Base-by-base conservation (phyloP, 2,888 invertebrate species). In the Eulithis prunata region DNA sequence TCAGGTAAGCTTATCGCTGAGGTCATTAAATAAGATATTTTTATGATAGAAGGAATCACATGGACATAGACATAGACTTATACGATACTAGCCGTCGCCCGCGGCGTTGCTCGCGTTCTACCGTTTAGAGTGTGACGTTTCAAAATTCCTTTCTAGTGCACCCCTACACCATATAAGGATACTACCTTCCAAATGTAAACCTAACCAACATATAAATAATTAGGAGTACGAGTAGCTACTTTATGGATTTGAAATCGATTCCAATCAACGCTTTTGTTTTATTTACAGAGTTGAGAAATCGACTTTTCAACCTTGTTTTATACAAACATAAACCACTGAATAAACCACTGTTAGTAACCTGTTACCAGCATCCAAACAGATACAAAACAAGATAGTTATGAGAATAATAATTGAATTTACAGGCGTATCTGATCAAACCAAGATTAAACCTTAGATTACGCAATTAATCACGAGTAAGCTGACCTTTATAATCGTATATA, bases 401-500 rank as follows among this genome's bases (percentile, higher is more conserved):
- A 65, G 62, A 75, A 70, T 36, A 57, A 59, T 76, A 79, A 78
- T 70, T 75, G 57, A 69, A 64, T 61, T 64, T 58, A 62, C 59
- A 63, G 66, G 69, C 67, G 61, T 64, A 78, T 76, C 72, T 72
- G 73, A 81, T 80, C 77, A 74, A 77, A 70, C 63, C 65, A 51
- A 72, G 73, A 81, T 80, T 78, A 75, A 77, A 71, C 62, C 65
- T 64, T 56, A 72, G 71, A 80, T 78, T 76, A 75, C 72, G 76
- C 78, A 80, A 84, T 84, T 81, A 82, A 87, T 85, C 79, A 78
- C 66, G 73, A 70, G 78, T 77, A 78, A 81, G 74, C 75, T 88
- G 87, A 88, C 86, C 87, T 87, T 80, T 71, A 73, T 89, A 89
- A 90, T 90, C 81, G 61, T 62, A 75, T 76, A 83, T 86, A 83